Base-by-base conservation (phyloP, 1,140 invertebrate genomes). In the Coelopa frigida region DNA sequence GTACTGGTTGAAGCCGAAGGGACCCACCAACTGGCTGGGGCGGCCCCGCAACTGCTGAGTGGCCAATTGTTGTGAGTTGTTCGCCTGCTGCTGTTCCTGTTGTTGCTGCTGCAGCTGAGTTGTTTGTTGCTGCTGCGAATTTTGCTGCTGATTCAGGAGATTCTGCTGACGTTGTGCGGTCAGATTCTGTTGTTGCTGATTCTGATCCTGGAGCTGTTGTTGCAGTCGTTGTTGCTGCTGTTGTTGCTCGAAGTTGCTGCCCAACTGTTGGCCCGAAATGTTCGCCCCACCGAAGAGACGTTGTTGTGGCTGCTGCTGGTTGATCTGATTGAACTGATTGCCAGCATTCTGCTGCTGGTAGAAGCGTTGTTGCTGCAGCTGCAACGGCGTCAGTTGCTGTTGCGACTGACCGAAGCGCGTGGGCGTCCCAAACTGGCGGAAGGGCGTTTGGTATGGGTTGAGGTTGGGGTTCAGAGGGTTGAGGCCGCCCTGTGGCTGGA, bases 401-500 rank as follows among this genome's bases (percentile, higher is more conserved):
- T 61, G 61, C 0, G 58, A 60, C 0, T 57, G 53, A 1, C 58
- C 54, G 48, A 55, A 54, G 2, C 39, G 29, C 11, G 61, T 48
- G 4, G 48, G 32, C 12, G 49, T 49, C 0, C 55, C 45, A 38
- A 55, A 50, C 17, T 67, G 63, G 6, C 59, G 46, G 36, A 51
- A 64, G 0, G 63, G 60, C 11, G 63, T 64, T 39, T 67, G 63
- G 21, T 67, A 66, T 0, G 63, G 63, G 51, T 67, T 67, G 7
- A 67, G 23, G 38, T 67, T 67, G 17, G 64, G 64, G 52, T 64
- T 68, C 2, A 55, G 23, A n/a, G n/a, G n/a, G n/a, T n/a, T n/a
- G n/a, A n/a, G n/a, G n/a, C n/a, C n/a, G 8, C 52, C 53, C 23
- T 56, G 54, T n/a, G n/a, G n/a, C 29, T 67, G 48, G 71, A 75